Percentiles rank a stretch among this genome's conserved stretches.
These are phyloP conservation scores for Synergus gifuensis DNA, from an alignment of 2,888 invertebrate species.

Conservation along the genomic window DNA sequence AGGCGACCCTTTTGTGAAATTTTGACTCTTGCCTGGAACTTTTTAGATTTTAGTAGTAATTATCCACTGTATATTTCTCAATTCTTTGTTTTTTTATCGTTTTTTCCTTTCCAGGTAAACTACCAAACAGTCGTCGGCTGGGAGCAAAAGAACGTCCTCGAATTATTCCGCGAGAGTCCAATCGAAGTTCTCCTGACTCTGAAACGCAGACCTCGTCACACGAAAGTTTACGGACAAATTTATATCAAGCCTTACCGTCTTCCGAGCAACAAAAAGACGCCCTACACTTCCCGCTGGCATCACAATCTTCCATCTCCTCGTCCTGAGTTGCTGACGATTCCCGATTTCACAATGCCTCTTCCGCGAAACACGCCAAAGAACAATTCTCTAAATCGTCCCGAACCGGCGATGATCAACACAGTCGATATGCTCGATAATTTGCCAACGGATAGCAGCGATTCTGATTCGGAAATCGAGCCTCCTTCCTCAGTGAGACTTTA, in stretches of 20 bases:
- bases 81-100: neutral
- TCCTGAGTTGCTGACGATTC: conserved; percentile 81
- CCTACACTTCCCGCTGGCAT: conserved; percentile 83
- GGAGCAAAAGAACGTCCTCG: conserved; percentile 88
- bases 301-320: conserved; percentile 85
- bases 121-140: conserved; percentile 89
- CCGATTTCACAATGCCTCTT: conserved; percentile 81
- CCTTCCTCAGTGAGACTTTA: conserved; percentile 82
- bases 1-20: too few relatives aligned
- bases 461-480: conserved; percentile 80
- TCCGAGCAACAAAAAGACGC: conserved; percentile 85
- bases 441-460: conserved; percentile 80
- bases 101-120: conserved; percentile 79
- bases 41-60: too few relatives aligned
- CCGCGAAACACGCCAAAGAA: conserved; percentile 77
- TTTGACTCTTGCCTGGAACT: too few relatives aligned
- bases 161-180: conserved; percentile 86
- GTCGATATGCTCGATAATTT: conserved; percentile 71
- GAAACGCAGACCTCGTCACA: conserved; percentile 90
- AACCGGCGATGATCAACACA: conserved; percentile 70
- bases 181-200: conserved; percentile 90
- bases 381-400: conserved; percentile 65
- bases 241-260: conserved; percentile 86
- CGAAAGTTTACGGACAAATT: conserved; percentile 87
- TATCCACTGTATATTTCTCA: too few relatives aligned